Conservation (phyloP, 2,113 vertebrate species). For the Copsychus sechellarum region DNA sequence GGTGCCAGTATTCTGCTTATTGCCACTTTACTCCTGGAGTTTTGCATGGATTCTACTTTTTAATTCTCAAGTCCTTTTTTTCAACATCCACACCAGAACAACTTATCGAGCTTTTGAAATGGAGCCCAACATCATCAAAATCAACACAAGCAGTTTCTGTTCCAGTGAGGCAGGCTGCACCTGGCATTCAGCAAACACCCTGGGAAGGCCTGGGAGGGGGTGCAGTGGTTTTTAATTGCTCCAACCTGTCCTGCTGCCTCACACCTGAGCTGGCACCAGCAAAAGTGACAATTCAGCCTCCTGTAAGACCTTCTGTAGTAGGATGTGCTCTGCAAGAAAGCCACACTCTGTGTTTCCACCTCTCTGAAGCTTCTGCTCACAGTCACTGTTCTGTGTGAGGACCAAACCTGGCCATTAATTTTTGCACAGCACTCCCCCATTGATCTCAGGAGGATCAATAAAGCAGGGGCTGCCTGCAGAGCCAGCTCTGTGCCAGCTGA, state of each 20-base stretch:
- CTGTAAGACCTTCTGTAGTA: background rate
- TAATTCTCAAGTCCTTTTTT: constrained; percentile 52
- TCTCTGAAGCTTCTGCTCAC: background rate
- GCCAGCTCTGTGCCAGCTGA: accelerated
- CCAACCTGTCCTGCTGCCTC: background rate
- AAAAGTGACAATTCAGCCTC: background rate
- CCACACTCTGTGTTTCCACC: accelerated
- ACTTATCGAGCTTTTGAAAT: constrained; percentile 36
- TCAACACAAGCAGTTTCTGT: background rate
- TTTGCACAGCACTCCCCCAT: background rate
- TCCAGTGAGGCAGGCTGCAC: background rate
- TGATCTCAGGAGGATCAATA: background rate
- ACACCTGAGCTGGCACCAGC: background rate
- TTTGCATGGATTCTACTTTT: constrained; percentile 40
- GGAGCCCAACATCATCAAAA: constrained; percentile 49
- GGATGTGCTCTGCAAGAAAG: background rate
- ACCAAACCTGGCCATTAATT: background rate
- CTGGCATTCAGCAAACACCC: background rate
- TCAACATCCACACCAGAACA: constrained; percentile 6
- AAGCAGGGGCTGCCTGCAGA: background rate
- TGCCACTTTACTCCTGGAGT: constrained; percentile 27
- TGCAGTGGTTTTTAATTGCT: background rate
- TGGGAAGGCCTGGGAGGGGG: background rate
- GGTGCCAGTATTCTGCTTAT: constrained; percentile 31
- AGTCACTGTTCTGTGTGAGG: background rate